Evolutionary conservation across 2,888 invertebrate species (phyloP), one percentile per base, ranked within the genome.

Genomic region (Stenoptilia bipunctidactyla): DNA sequence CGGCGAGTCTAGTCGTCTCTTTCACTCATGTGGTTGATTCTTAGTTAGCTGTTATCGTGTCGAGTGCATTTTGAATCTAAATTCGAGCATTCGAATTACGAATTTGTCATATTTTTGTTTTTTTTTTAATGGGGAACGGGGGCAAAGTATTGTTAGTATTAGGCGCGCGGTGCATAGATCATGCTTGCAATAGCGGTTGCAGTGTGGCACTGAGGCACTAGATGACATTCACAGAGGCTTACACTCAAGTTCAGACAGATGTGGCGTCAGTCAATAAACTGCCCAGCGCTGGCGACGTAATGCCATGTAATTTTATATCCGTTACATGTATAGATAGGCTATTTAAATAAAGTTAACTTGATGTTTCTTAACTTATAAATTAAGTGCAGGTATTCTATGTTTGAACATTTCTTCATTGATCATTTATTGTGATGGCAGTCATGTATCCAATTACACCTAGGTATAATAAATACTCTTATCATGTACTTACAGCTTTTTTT

Each of bases 181-280:
- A 73, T 74, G 74, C 70, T 64, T 59, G 61, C 77, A 20, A 3
- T 20, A 8, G 3, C 4, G 20, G 20, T 20, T 20, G 20, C 61
- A 60, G 64, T 64, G 66, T 65, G 61, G 65, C 55, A 73, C 69
- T 66, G 71, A 70, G 66, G 50, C 64, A 59, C 66, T 65, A 79
- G 70, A 70, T 79, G 80, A 79, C 80, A 80, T 80, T 80, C 79
- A 61, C 76, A 61, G 58, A 65, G 69, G 20, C 20, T 72, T 67
- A 67, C 65, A 66, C 71, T 67, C 77, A 82, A 79, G 79, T 80
- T 76, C 77, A 79, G 60, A 57, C 66, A 79, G 61, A 57, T 65
- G n/a, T 9, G 12, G n/a, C n/a, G 66, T 62, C 65, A 73, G 66
- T 62, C 65, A 73, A 72, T 68, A 73, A 67, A 69, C 73, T 68